Base-by-base conservation (phyloP, 2,888 invertebrate genomes). In the Sisyra terminalis region DNA sequence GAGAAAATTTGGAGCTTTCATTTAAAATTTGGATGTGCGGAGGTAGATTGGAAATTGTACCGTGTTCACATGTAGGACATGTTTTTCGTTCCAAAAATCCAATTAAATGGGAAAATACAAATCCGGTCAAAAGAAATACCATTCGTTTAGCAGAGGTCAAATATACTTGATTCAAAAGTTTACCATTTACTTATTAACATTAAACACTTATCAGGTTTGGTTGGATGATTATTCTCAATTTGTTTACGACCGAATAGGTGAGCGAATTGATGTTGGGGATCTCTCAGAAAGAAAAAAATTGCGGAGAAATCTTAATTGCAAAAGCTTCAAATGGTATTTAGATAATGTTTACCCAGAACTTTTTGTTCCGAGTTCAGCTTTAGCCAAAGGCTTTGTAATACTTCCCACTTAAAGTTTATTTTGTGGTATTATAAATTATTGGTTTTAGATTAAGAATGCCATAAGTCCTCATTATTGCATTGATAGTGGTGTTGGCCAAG, bases 11-110 rank as follows among this genome's bases (percentile, higher is more conserved):
- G 48, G 97, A 97, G 63, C 67, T 98, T 15, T 97, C 96, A 1
- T 98, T 98, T 64, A 96, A 97, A 73, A 89, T 93, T 7, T 99
- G 98, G 98, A 98, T 98, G 98, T 99, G 98, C 57, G 97, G 97
- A 43, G 98, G 98, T 36, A 89, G 88, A 0, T 65, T 98, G 50
- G 96, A 98, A 65, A 97, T 97, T 50, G 82, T 97, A 16, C 97
- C 97, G 2, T 98, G 98, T 60, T 96, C 94, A 4, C 97, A 97
- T 64, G 97, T 98, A 34, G 98, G 98, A 3, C 98, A 98, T 66
- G 96, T 98, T 59, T 98, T 98, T 70, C 75, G 98, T 49, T 96
- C 96, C 63, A 74, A 96, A 46, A 90, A 92, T 10, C 97, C 97
- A 1, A 98, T 98, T 67, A 93, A 94, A 66, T 98, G 97, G 98